Evolutionary conservation across 2,888 invertebrate genomes (phyloP).

Genomic region (Meloe dianella): DNA sequence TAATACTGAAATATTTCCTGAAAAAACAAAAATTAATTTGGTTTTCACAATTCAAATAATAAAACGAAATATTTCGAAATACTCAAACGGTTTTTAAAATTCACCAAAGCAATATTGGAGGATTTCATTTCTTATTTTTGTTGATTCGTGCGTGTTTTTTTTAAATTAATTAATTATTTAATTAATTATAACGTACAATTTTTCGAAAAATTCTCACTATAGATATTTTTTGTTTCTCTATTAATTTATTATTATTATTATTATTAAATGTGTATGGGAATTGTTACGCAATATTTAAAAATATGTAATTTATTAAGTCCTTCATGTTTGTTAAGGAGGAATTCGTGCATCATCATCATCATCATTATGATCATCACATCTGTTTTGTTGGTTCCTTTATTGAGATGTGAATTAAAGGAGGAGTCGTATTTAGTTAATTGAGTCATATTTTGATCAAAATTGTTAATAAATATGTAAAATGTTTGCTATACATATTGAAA

Average conservation of each 20-base stretch:
- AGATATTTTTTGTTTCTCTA: conserved; percentile 21
- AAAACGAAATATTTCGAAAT: background rate
- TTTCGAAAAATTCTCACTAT: conserved; percentile 20
- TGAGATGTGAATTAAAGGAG: background rate
- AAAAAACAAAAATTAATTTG: background rate
- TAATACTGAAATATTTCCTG: background rate
- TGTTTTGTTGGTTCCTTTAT: conserved; percentile 24
- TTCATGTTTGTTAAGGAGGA: conserved; percentile 12
- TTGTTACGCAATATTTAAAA: conserved; percentile 21
- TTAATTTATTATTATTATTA: conserved; percentile 23
- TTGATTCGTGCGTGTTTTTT: background rate
- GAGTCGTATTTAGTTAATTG: background rate
- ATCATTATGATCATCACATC: conserved; percentile 27
- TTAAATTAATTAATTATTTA: conserved; percentile 17
- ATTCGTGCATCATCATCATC: conserved; percentile 17
- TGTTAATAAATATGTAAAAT: conserved; percentile 31
- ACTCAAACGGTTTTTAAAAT: conserved; percentile 23
- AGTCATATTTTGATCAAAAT: conserved; percentile 19
- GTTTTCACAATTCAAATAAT: background rate
- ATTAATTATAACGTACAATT: conserved; percentile 30
- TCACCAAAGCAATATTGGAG: conserved; percentile 40
- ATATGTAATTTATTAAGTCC: conserved; percentile 24
- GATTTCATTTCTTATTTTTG: background rate
- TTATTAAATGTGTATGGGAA: background rate
- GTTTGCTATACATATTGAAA: background rate